Percentiles rank a stretch among this genome's conserved stretches.
These are phyloP conservation scores for Drosophila nr. fundita DNA, from an alignment of 2,888 invertebrate genomes.

Conservation along the genomic window DNA sequence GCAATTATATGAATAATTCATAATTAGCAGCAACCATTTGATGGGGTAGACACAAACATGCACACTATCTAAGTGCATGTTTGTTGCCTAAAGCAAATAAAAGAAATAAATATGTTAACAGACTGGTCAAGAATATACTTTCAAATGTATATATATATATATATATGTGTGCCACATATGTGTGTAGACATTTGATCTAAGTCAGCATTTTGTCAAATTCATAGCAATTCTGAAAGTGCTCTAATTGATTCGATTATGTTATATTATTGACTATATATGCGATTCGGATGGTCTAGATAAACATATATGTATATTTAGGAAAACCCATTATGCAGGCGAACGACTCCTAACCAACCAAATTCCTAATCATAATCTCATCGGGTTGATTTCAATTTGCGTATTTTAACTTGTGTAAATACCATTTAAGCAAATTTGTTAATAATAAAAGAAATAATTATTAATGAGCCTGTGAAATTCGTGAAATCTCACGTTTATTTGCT, in stretches of 20 bases:
- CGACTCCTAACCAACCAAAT: background rate
- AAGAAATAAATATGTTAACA: background rate
- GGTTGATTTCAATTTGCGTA: background rate
- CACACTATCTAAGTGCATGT: background rate
- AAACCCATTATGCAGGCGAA: background rate
- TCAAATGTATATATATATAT: background rate
- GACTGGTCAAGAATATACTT: background rate
- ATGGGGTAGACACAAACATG: background rate
- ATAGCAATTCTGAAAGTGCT: background rate
- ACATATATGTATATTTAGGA: background rate
- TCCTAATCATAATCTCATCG: background rate
- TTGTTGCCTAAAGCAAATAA: background rate
- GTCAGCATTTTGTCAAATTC: background rate
- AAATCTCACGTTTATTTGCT: background rate
- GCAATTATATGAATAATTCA: conserved; percentile 29
- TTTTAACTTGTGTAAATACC: background rate
- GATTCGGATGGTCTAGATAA: background rate
- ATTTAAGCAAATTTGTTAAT: no score
- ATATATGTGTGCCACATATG: background rate
- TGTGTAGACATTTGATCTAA: background rate
- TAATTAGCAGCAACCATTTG: background rate
- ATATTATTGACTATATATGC: background rate
- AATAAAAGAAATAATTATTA: background rate
- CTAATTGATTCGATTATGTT: background rate
- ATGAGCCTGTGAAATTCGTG: background rate